Conservation (phyloP, 2,797 vertebrate genomes). For the Bucorvus abyssinicus region DNA sequence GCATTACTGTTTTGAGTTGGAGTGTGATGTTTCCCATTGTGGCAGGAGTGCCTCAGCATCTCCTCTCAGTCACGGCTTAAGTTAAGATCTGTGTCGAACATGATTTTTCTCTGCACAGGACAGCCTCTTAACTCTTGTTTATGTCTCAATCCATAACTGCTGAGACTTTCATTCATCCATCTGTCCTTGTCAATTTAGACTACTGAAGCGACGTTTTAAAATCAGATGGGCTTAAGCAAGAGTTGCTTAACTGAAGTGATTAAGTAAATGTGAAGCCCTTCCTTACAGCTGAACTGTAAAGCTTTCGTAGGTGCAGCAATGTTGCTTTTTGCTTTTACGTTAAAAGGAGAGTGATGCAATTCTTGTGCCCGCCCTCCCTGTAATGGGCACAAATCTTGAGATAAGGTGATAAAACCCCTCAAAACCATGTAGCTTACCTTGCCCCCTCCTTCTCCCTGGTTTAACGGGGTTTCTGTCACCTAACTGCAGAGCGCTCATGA, state of each 20-base stretch:
- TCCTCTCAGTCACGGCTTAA: neutral
- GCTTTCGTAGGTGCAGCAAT: neutral
- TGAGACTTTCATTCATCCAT: neutral
- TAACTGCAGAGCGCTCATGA: neutral
- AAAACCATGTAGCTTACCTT: neutral
- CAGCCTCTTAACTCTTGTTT: neutral
- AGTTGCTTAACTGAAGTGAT: neutral
- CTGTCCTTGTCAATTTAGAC: neutral
- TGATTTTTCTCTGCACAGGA: neutral
- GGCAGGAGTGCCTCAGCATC: neutral
- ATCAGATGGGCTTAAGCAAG: neutral
- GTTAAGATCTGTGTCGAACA: neutral
- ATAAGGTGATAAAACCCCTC: neutral
- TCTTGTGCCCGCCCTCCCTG: neutral
- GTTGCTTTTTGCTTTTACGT: neutral
- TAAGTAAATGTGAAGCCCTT: neutral
- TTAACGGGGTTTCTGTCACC: neutral
- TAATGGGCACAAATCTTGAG: neutral
- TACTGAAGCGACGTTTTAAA: neutral
- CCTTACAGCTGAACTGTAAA: neutral
- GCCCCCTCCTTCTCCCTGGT: fast-evolving
- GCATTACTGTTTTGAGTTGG: neutral
- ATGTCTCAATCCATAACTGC: neutral
- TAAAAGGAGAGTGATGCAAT: neutral
- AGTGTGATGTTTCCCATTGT: neutral